phyloP scores from a whole-genome alignment of 2,113 vertebrate species.

The Myanophis thanlyinensis region DNA sequence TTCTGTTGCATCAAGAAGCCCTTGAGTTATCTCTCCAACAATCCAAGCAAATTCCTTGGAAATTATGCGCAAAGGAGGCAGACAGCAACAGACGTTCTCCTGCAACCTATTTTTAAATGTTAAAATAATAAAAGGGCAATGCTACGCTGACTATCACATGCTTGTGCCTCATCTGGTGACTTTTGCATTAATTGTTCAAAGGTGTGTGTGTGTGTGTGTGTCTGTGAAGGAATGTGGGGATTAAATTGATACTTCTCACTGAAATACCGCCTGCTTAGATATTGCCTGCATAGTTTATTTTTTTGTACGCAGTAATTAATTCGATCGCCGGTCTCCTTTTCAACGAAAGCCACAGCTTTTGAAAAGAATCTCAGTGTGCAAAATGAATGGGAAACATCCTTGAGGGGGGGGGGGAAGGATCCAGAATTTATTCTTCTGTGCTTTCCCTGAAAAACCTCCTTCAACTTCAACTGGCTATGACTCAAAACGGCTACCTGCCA shows the following conservation, averaged over 20 bases:
- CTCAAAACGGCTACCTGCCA: background rate
- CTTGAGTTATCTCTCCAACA: background rate
- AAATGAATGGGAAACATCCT: background rate
- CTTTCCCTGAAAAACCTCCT: background rate
- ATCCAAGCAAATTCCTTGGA: background rate
- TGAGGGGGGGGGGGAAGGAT: too few relatives aligned
- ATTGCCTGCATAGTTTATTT: background rate
- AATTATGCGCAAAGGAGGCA: background rate
- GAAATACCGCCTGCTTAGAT: background rate
- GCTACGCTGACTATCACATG: background rate
- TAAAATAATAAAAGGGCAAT: background rate
- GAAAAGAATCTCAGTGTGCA: background rate
- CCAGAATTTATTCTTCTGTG: background rate
- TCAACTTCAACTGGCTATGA: background rate
- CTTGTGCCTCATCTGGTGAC: background rate
- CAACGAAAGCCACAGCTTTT: background rate
- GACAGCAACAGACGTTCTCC: background rate
- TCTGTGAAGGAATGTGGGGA: background rate
- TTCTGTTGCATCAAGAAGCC: background rate
- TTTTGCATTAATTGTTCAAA: background rate
- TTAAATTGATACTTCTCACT: background rate
- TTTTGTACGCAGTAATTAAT: background rate
- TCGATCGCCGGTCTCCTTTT: background rate
- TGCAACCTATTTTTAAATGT: background rate
- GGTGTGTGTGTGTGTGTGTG: too few relatives aligned